Base-by-base conservation (phyloP, 2,797 vertebrate genomes). In the Holocentrus rufus region DNA sequence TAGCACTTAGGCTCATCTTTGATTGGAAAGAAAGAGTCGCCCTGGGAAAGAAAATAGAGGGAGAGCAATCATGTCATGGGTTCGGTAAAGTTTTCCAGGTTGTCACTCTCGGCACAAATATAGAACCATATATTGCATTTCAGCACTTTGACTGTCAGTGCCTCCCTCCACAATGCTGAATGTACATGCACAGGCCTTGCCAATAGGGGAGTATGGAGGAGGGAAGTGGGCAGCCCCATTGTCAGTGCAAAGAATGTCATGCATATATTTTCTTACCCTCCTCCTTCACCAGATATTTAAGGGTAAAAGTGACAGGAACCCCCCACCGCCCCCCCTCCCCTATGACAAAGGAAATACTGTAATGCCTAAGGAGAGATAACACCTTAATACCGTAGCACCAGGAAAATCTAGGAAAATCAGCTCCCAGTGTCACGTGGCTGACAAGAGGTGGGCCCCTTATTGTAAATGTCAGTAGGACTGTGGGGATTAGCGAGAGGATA, bases 381-480 rank as follows among this genome's bases (percentile, higher is more conserved):
- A 56, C 53, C 18, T 65, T 63, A 55, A 62, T 42, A 31, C 34
- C 7, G 9, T n/a, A 22, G 47, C 34, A 23, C 39, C 61, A 65
- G 15, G 30, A 61, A 64, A 76, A 56, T 46, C 25, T 18, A 34
- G 14, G 9, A 18, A 31, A 76, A 39, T 13, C 25, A 57, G n/a
- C 23, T 65, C 61, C 58, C 56, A 31, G 1, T 78, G 79, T 80
- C 54, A 46, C 42, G 49, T 66, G 34, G 70, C 59, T 64, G 61
- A 36, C 39, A 20, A 72, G 62, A 71, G 61, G 63, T 7, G 14
- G 23, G 46, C 74, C n/a, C 73, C 72, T 47, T 60, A 67, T 84
- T 77, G 64, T 73, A 81, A 90, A 90, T 91, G 87, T 86, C 88
- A 88, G 67, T 74, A 22, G 82, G 77, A 73, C 82, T 72, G 57